These are phyloP conservation scores for Zaprionus ornatus DNA, from an alignment of 1,140 invertebrate species.

Conservation along the genomic window DNA sequence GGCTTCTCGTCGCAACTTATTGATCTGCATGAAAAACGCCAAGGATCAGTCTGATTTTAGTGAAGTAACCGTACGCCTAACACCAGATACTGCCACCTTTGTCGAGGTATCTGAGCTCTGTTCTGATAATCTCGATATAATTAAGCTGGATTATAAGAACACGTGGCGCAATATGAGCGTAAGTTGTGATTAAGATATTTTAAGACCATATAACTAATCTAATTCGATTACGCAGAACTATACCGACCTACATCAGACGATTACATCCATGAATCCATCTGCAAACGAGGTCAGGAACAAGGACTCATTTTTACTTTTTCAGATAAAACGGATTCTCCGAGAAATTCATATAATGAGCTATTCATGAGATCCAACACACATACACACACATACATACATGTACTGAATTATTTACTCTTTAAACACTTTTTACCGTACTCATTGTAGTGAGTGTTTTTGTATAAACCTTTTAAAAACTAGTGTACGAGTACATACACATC, in stretches of 20 bases:
- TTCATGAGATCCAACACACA: constrained; percentile 21
- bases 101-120: constrained; percentile 68
- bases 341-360: constrained; percentile 65
- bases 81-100: constrained; percentile 63
- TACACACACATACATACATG: too few species aligned
- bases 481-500: too few species aligned
- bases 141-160: constrained; percentile 52
- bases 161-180: constrained; percentile 75
- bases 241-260: constrained; percentile 69
- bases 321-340: constrained; percentile 54
- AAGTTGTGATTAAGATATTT: constrained; percentile 7
- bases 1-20: constrained; percentile 59
- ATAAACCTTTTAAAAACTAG: too few species aligned
- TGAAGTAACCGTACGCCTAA: constrained; percentile 49
- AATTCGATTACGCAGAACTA: constrained; percentile 40
- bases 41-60: constrained; percentile 50
- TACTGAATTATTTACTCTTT: too few species aligned
- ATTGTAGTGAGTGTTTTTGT: too few species aligned
- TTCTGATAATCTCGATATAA: constrained; percentile 61
- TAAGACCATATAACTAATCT: not conserved
- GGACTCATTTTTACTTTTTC: constrained; percentile 56
- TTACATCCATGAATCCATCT: constrained; percentile 59
- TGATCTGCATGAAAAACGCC: constrained; percentile 61
- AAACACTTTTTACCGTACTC: too few species aligned
- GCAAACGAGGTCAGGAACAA: constrained; percentile 60